These are phyloP conservation scores for Thalassophryne amazonica DNA, from an alignment of 2,797 vertebrate genomes.

Conservation along the genomic window DNA sequence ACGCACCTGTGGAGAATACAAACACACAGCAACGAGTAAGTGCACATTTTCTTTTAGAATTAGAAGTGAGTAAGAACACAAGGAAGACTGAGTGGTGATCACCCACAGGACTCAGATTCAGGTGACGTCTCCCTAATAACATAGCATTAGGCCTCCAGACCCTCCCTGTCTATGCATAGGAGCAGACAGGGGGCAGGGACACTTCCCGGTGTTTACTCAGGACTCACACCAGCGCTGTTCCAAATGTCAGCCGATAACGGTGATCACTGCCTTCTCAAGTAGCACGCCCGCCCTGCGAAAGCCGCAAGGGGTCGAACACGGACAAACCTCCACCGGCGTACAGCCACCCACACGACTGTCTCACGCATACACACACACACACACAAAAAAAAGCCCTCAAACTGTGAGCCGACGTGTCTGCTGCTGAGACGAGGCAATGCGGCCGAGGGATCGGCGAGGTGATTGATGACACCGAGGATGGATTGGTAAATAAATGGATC, in stretches of 20 bases:
- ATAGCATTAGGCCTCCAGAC: constrained; percentile 61
- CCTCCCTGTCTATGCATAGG: constrained; percentile 68
- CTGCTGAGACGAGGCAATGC: constrained; percentile 15
- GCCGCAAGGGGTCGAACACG: constrained; percentile 53
- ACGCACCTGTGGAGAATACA: constrained; percentile 77
- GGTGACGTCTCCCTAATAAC: constrained; percentile 67
- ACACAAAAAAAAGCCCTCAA: neutral
- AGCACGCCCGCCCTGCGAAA: constrained; percentile 47
- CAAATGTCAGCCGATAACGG: constrained; percentile 79
- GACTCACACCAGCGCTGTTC: constrained; percentile 47
- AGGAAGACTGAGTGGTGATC: neutral
- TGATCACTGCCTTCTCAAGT: constrained; percentile 66
- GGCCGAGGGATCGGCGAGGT: constrained; percentile 43
- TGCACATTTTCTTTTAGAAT: constrained; percentile 1
- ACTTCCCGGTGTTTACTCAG: constrained; percentile 70
- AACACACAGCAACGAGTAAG: neutral
- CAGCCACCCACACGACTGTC: constrained; percentile 25
- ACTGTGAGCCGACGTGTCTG: neutral
- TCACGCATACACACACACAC: constrained; percentile 22
- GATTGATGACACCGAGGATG: constrained; percentile 70
- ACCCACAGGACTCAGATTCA: constrained; percentile 38
- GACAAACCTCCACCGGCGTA: constrained; percentile 31
- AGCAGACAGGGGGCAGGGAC: constrained; percentile 63
- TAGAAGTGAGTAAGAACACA: constrained; percentile 15
- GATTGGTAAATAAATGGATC: constrained; percentile 81